A percentile compares a stretch with the other conserved stretches of the same genome.
These are phyloP conservation scores for Hypomesus transpacificus DNA, from an alignment of 2,113 vertebrate species.

Conservation along the genomic window DNA sequence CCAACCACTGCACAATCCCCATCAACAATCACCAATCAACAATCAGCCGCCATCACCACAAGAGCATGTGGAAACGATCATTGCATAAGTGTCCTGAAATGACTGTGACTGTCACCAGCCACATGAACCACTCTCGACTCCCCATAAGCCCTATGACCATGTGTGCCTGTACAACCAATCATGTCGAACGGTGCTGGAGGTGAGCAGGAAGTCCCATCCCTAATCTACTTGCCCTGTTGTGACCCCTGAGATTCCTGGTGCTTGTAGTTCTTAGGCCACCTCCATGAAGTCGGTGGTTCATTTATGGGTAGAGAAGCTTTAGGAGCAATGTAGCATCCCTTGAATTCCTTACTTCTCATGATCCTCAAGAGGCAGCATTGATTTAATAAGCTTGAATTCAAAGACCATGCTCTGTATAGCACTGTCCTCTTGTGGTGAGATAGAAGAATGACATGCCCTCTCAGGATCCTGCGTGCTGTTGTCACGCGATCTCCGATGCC, in stretches of 20 bases:
- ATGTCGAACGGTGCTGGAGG: conserved; percentile 47
- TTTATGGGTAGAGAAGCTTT: no score
- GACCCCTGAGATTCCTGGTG: neutral
- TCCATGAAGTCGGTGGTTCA: neutral
- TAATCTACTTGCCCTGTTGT: neutral
- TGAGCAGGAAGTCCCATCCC: conserved; percentile 40
- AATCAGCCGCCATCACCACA: neutral
- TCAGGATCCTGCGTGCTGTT: neutral
- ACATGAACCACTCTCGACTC: neutral
- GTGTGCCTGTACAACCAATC: conserved; percentile 37
- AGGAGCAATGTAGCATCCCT: neutral
- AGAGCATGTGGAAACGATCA: conserved; percentile 56
- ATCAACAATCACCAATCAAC: conserved; percentile 8
- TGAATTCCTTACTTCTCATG: neutral
- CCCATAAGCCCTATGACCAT: conserved; percentile 30
- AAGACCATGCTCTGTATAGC: neutral
- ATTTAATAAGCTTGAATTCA: no score
- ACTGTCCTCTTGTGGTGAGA: conserved; percentile 30
- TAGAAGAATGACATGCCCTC: neutral
- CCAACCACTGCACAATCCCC: neutral
- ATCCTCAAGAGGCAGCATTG: neutral
- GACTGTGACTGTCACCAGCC: conserved; percentile 3
- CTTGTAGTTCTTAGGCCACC: neutral
- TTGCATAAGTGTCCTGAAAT: conserved; percentile 39
- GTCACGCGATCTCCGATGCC: neutral